phyloP scores from a whole-genome alignment of 2,888 invertebrate genomes.

The Lasioglossum pauxillum region DNA sequence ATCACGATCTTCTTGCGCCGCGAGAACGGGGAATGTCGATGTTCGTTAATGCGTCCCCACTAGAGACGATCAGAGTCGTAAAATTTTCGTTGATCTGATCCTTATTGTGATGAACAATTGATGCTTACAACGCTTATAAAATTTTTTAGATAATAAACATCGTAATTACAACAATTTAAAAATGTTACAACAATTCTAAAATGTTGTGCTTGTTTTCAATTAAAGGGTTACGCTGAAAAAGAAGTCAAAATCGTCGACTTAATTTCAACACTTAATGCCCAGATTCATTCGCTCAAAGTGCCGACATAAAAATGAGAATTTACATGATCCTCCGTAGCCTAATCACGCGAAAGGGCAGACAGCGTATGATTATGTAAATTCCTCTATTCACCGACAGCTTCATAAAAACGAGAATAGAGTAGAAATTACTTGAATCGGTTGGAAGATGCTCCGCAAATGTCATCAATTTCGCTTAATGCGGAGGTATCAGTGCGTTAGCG shows the following conservation, averaged over 20 bases:
- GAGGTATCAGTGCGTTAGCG: background rate
- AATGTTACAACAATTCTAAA: too few relatives aligned
- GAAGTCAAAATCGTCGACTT: background rate
- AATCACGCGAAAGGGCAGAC: background rate
- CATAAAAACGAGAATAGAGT: background rate
- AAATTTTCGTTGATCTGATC: too few relatives aligned
- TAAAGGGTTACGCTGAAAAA: too few relatives aligned
- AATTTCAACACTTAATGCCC: background rate
- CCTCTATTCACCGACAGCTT: background rate
- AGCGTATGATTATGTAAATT: conserved; percentile 1
- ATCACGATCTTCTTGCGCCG: background rate
- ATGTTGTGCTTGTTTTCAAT: too few relatives aligned
- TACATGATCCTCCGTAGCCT: background rate
- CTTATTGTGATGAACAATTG: too few relatives aligned
- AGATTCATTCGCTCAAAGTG: background rate
- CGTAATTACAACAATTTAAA: too few relatives aligned
- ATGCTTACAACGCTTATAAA: too few relatives aligned
- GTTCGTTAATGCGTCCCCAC: too few relatives aligned
- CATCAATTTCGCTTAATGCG: background rate
- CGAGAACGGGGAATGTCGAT: too few relatives aligned
- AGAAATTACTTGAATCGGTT: background rate
- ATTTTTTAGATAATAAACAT: too few relatives aligned
- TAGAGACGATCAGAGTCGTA: too few relatives aligned
- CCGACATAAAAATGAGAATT: background rate
- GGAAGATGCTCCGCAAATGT: background rate